Evolutionary conservation across 92 coral and sea anemone species (phyloP).

Genomic region (Parazoanthus darwini): DNA sequence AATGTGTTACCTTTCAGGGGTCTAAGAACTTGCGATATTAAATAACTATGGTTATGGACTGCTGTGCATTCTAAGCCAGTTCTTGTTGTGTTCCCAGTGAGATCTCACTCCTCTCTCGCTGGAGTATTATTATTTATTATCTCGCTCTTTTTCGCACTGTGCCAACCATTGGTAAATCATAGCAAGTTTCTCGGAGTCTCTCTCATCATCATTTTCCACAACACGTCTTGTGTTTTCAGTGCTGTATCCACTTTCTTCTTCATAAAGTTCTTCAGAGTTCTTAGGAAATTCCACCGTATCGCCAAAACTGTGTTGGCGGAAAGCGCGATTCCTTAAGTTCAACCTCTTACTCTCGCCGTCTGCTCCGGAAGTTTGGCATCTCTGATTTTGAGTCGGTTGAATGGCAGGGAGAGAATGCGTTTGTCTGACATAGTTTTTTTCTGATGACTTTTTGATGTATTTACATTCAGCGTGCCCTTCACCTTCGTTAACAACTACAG

Average conservation of each 20-base stretch:
- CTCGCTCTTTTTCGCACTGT: conserved; percentile 23
- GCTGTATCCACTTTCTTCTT: neutral
- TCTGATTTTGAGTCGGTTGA: neutral
- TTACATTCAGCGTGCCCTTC: conserved; percentile 17
- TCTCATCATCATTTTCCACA: conserved; percentile 8
- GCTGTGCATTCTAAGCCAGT: neutral
- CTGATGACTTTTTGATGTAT: conserved; percentile 10
- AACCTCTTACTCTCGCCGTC: conserved; percentile 16
- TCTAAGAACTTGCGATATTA: neutral
- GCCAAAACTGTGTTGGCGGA: conserved; percentile 26
- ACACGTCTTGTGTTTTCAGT: conserved; percentile 1
- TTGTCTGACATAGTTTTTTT: conserved; percentile 17
- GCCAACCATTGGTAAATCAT: conserved; percentile 37
- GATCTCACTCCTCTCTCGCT: neutral
- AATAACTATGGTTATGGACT: neutral
- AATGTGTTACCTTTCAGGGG: neutral
- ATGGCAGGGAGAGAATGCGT: conserved; percentile 38
- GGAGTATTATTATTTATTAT: neutral
- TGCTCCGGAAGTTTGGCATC: conserved; percentile 34
- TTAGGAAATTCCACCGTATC: neutral
- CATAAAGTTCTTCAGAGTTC: conserved; percentile 1
- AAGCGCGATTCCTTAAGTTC: neutral
- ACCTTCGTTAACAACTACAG: neutral
- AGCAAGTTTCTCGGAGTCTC: conserved; percentile 5
- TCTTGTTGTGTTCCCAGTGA: neutral